These are phyloP conservation scores for Antitype chi DNA, from an alignment of 2,888 invertebrate species.

Conservation along the genomic window DNA sequence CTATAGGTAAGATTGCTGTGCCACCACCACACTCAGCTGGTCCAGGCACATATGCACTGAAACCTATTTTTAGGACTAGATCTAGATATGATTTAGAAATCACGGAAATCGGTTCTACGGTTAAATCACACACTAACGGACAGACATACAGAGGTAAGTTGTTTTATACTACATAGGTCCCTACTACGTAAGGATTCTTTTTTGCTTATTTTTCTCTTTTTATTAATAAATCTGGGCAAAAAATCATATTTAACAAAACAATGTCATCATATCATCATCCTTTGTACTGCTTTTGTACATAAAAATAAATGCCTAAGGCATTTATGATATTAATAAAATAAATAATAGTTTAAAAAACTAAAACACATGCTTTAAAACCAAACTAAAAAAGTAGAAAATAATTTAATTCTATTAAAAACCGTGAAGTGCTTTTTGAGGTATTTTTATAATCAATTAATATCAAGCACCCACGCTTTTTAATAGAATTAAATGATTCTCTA, in stretches of 20 bases:
- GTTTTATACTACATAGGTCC: background rate
- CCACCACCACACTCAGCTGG: background rate
- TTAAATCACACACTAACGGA: background rate
- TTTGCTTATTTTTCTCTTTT: background rate
- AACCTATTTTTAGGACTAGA: too few species aligned
- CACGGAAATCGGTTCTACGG: background rate
- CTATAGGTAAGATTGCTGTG: background rate
- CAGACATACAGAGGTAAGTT: background rate
- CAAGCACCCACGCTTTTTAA: too few species aligned
- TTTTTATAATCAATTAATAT: too few species aligned
- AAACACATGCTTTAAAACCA: too few species aligned
- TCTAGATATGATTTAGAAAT: background rate
- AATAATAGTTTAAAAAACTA: too few species aligned
- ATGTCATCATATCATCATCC: background rate
- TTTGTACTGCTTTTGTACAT: background rate
- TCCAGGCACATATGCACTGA: background rate
- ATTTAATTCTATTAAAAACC: too few species aligned
- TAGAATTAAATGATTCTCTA: too few species aligned
- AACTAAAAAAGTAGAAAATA: too few species aligned
- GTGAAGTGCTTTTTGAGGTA: too few species aligned
- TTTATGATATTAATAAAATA: conserved; percentile 11
- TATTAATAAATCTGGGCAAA: background rate
- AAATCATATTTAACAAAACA: background rate
- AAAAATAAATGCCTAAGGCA: background rate
- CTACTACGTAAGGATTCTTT: background rate